Base-by-base conservation (phyloP, 2,797 vertebrate genomes). In the Antennarius maculatus region DNA sequence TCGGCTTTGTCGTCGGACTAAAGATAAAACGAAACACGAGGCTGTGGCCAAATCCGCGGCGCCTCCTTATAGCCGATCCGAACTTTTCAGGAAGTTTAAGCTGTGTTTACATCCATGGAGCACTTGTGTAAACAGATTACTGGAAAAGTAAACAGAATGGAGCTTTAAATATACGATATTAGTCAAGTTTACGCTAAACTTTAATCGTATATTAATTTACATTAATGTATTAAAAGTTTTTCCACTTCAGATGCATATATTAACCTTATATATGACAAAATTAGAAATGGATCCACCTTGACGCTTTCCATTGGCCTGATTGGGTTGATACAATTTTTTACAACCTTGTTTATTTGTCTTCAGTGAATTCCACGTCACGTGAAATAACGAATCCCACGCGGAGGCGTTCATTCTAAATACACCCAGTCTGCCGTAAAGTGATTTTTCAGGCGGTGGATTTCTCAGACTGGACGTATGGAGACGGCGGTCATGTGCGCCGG, bases 1-100 rank as follows among this genome's bases (percentile, higher is more conserved):
- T 29, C 46, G 47, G n/a, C 69, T 81, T 86, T 78, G 73, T 77
- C 61, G 41, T 9, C 27, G 51, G 43, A 37, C 55, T n/a, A 68
- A 66, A 67, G 51, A 82, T 77, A 43, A 12, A 85, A 85, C 83
- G 76, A 83, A 85, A 81, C 63, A 29, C 49, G 50, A 77, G 17
- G 14, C 58, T 0, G 37, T 0, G 28, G 46, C 13, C 57, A 15
- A 17, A 64, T 42, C 54, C 61, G 63, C 28, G 28, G n/a, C 54
- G 18, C 69, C 60, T 52, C 57, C 11, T 10, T 6, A 39, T 3
- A 60, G 47, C 28, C 47, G 37, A 23, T 34, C 52, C 31, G 45
- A 31, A 37, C 58, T 60, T 68, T 73, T 48, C 34, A 61, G 23
- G 23, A 70, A 63, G 37, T 78, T 73, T 60, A 28, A 5, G 3